Percentiles rank a stretch among this genome's conserved stretches.
These are phyloP conservation scores for Sparidentex hasta DNA, from an alignment of 2,797 vertebrate genomes.

Conservation along the genomic window DNA sequence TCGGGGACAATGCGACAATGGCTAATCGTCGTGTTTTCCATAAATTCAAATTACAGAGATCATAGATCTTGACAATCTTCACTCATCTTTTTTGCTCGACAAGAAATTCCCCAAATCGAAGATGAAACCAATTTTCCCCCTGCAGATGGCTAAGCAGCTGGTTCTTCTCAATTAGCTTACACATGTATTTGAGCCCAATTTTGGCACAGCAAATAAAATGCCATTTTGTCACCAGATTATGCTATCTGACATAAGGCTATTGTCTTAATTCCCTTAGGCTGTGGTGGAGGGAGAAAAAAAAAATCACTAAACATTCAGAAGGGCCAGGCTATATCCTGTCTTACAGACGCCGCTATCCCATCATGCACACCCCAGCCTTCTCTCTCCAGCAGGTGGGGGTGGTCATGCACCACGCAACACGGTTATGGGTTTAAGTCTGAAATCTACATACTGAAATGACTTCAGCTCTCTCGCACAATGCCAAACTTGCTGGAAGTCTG, in stretches of 20 bases:
- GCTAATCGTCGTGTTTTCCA: slow-evolving; percentile 47
- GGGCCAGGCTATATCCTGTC: slow-evolving; percentile 79
- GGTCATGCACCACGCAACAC: slow-evolving; percentile 82
- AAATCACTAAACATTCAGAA: slow-evolving; percentile 74
- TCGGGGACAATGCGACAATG: slow-evolving; percentile 55
- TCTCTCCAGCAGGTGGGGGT: slow-evolving; percentile 83
- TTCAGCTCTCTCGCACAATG: slow-evolving; percentile 80
- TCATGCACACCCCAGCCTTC: slow-evolving; percentile 77
- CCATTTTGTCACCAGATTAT: slow-evolving; percentile 80
- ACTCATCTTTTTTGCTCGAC: slow-evolving; percentile 63
- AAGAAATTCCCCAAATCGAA: slow-evolving; percentile 68
- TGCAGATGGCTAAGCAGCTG: slow-evolving; percentile 71
- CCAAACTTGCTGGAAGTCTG: slow-evolving; percentile 83
- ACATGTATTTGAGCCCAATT: slow-evolving; percentile 73
- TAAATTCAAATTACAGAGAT: slow-evolving; percentile 66
- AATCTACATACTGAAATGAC: slow-evolving; percentile 86
- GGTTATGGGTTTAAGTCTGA: slow-evolving; percentile 83
- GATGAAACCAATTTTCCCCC: slow-evolving; percentile 75
- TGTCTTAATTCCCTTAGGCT: slow-evolving; percentile 79
- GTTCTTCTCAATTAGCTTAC: slow-evolving; percentile 79
- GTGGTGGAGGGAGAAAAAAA: slow-evolving; percentile 54
- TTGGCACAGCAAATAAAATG: slow-evolving; percentile 75
- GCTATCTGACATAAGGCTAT: slow-evolving; percentile 77
- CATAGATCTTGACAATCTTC: slow-evolving; percentile 69
- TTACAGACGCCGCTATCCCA: slow-evolving; percentile 78